A percentile compares a stretch with the other conserved stretches of the same genome.
phyloP scores from a whole-genome alignment of 2,888 invertebrate genomes.

The Resseliella maxima region DNA sequence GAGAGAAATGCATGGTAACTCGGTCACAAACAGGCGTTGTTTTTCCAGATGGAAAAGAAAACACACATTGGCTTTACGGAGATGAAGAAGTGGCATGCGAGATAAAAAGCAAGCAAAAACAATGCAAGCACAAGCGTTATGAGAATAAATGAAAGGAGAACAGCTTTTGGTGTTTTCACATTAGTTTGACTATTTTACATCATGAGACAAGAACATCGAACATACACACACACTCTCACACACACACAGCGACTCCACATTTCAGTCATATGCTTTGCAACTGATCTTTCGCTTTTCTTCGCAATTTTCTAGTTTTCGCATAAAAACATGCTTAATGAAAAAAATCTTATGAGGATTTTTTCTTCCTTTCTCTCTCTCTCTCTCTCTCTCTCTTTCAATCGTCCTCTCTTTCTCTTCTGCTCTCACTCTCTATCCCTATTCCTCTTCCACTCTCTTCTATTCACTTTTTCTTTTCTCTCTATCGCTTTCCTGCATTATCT shows the following conservation, averaged over 20 bases:
- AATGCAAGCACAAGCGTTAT: slow-evolving; percentile 2
- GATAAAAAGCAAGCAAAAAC: not conserved
- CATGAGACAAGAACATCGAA: not conserved
- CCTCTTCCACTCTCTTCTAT: too few relatives aligned
- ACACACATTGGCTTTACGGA: not conserved
- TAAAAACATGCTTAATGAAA: not conserved
- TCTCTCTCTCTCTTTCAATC: too few relatives aligned
- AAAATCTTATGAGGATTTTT: not conserved
- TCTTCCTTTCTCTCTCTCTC: too few relatives aligned
- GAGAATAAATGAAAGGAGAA: slow-evolving; percentile 2
- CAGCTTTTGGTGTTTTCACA: slow-evolving; percentile 18
- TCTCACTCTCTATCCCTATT: too few relatives aligned
- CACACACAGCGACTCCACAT: too few relatives aligned
- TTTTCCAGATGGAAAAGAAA: slow-evolving; percentile 15
- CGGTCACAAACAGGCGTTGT: not conserved
- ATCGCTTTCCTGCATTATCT: not conserved
- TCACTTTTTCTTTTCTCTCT: too few relatives aligned
- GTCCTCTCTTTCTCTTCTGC: too few relatives aligned
- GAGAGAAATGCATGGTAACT: not conserved
- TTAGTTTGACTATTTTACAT: slow-evolving; percentile 38
- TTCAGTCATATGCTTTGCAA: not conserved
- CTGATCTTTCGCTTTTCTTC: not conserved
- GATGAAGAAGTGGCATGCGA: not conserved
- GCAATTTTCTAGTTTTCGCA: not conserved
- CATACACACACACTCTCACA: too few relatives aligned